Evolutionary conservation across 2,888 invertebrate species (phyloP).

Genomic region (Spisula subtruncata): DNA sequence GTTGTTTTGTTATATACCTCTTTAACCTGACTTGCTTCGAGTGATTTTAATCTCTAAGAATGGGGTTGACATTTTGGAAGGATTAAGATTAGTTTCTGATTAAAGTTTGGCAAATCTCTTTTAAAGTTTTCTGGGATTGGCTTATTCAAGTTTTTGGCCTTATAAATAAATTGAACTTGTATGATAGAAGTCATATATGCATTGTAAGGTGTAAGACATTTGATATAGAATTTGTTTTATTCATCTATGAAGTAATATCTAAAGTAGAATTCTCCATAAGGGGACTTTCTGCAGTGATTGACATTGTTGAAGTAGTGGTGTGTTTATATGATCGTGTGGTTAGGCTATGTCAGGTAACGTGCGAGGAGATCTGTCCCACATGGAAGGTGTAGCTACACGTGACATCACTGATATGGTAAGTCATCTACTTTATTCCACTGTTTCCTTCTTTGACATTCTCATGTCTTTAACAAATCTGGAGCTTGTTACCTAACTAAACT

Average conservation of each 20-base stretch:
- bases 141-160: not conserved
- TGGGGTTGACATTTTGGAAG: not conserved
- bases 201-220: not conserved
- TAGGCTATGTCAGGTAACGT: slow-evolving; percentile 42
- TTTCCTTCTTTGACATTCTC: no score
- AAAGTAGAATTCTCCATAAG: not conserved
- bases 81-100: slow-evolving; percentile 18
- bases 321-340: not conserved
- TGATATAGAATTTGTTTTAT: not conserved
- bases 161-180: slow-evolving; percentile 9
- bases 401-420: slow-evolving; percentile 37
- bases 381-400: slow-evolving; percentile 33
- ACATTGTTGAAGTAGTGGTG: not conserved
- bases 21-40: not conserved
- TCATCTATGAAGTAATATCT: not conserved
- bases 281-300: not conserved
- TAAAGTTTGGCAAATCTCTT: not conserved
- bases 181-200: not conserved
- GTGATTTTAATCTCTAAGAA: slow-evolving; percentile 4
- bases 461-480: no score
- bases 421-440: not conserved
- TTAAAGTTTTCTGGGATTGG: not conserved
- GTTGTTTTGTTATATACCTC: not conserved
- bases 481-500: no score
- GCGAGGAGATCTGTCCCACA: slow-evolving; percentile 34